Evolutionary conservation across 2,888 invertebrate genomes (phyloP).

Genomic region (Eupithecia centaureata): DNA sequence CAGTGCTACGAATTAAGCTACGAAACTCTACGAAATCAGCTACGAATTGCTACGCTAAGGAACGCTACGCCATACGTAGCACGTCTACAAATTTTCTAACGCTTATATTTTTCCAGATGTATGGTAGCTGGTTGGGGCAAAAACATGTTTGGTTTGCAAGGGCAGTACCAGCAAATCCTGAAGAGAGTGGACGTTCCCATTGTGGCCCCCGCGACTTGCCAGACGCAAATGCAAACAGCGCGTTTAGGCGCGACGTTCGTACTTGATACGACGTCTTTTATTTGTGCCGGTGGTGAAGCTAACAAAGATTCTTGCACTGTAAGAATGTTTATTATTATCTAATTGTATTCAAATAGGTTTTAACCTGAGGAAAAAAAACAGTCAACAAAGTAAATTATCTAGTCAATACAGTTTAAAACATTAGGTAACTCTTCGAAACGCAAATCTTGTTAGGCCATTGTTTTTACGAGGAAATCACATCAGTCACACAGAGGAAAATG

Average conservation of each 20-base stretch:
- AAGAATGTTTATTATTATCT: conserved; percentile 52
- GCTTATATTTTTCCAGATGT: conserved; percentile 66
- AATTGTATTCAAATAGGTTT: not conserved
- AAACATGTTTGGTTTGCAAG: conserved; percentile 86
- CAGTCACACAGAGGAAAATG: not conserved
- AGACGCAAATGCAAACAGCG: conserved; percentile 85
- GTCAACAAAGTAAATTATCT: not conserved
- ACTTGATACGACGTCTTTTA: conserved; percentile 86
- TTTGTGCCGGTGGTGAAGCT: conserved; percentile 91
- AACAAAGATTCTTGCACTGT: conserved; percentile 92
- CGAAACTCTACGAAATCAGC: not conserved
- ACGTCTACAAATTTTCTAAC: not conserved
- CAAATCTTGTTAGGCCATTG: not conserved
- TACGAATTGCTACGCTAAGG: not conserved
- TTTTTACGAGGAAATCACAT: not conserved
- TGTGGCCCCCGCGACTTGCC: conserved; percentile 86
- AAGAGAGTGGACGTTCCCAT: conserved; percentile 91
- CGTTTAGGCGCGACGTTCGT: conserved; percentile 86
- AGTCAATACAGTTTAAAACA: not conserved
- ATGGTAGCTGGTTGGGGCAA: conserved; percentile 95
- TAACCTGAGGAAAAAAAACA: not conserved
- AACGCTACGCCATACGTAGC: conserved; percentile 20
- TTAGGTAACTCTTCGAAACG: too few relatives aligned
- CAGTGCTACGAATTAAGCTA: not conserved
- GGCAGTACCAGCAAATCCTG: conserved; percentile 86